phyloP scores from a whole-genome alignment of 2,888 invertebrate genomes.

The Coleophora deauratella region DNA sequence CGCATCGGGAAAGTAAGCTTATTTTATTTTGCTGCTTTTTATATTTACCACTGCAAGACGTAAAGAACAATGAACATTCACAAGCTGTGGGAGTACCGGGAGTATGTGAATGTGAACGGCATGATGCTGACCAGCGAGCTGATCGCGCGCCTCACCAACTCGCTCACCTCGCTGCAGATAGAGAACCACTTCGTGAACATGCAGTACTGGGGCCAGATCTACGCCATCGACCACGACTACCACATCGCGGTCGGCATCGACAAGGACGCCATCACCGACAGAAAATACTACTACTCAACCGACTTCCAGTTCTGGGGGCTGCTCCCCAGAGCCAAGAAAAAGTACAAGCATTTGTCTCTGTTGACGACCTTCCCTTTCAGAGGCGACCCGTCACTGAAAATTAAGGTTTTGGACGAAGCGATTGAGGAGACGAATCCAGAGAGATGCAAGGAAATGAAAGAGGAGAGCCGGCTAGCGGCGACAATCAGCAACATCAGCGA shows the following conservation, averaged over 20 bases:
- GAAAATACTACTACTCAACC: constrained; percentile 84
- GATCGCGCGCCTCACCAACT: constrained; percentile 81
- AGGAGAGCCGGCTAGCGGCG: constrained; percentile 85
- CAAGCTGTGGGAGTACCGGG: constrained; percentile 62
- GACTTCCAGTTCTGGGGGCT: constrained; percentile 81
- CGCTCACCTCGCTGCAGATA: constrained; percentile 83
- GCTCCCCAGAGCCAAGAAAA: constrained; percentile 58
- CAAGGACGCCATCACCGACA: constrained; percentile 81
- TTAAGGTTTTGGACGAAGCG: constrained; percentile 62
- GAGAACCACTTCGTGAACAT: constrained; percentile 89
- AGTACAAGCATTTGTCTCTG: constrained; percentile 51
- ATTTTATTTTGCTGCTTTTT: neutral
- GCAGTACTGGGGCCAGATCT: constrained; percentile 91
- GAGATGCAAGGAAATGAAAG: constrained; percentile 76
- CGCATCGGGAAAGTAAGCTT: no score
- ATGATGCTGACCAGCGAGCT: constrained; percentile 82
- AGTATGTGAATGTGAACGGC: constrained; percentile 74
- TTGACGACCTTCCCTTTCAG: constrained; percentile 63
- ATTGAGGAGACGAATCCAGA: constrained; percentile 51
- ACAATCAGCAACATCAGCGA: constrained; percentile 80
- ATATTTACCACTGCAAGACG: no score
- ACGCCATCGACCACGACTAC: constrained; percentile 84
- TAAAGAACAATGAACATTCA: constrained; percentile 38
- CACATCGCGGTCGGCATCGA: constrained; percentile 88
- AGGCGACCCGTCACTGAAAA: constrained; percentile 67